Evolutionary conservation across 64 coral and sea anemone species (phyloP), one percentile per base, ranked within the genome.

Genomic region (Actinia equina): DNA sequence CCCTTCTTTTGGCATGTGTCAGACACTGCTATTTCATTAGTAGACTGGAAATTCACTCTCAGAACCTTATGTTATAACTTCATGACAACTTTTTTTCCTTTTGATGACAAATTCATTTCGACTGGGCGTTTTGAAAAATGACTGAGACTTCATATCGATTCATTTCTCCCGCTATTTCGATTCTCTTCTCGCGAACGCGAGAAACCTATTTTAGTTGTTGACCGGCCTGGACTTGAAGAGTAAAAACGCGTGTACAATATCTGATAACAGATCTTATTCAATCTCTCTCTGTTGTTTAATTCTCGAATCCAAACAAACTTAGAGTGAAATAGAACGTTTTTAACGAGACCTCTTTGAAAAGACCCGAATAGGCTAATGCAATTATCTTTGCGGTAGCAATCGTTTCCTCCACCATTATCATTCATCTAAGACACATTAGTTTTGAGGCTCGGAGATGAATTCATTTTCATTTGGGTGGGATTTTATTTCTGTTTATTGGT

Each of bases 401-500:
- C 78, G 78, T 52, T 81, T 81, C 78, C 78, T 52, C 52, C 49
- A 49, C 43, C 7, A 44, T 81, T 49, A 81, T 81, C 78, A 52
- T 25, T 23, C 17, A 81, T 52, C 44, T 44, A 81, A 74, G 26
- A 74, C 23, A 12, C 25, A 74, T 74, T 74, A 74, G 69, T 74
- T 52, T 52, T 81, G 19, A 26, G 42, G 7, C 5, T 49, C 78
- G 22, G 44, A 46, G 78, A 81, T 81, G 8, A 81, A 81, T 81
- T 20, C 23, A 81, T 18, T 81, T 81, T 81, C 18, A 81, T 81
- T 49, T 17, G 78, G 78, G 78, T 81, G 78, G 78, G 78, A 81
- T 81, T 81, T 81, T 52, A 14, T 20, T 81, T 44, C 17, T 81
- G 49, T 74, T 30, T 74, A 74, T 74, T 74, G 69, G 69, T 74